A percentile compares a stretch with the other conserved stretches of the same genome.
phyloP scores from a whole-genome alignment of 2,113 vertebrate genomes.

The Odocoileus virginianus region DNA sequence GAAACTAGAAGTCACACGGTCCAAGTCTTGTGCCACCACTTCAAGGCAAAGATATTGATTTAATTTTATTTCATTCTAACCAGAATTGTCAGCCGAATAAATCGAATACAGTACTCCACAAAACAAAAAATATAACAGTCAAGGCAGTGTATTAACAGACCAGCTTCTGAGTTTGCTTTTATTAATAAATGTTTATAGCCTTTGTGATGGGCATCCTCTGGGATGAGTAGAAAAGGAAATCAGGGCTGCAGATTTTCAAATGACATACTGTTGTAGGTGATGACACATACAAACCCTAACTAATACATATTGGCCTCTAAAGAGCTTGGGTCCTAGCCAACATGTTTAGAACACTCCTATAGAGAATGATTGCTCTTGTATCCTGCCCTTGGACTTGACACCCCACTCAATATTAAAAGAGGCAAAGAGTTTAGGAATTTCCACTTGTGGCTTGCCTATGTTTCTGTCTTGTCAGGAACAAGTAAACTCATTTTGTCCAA shows the following conservation, averaged over 20 bases:
- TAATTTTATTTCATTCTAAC: constrained; percentile 65
- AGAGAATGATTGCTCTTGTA: not conserved
- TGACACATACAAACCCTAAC: not conserved
- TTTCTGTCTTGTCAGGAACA: not conserved
- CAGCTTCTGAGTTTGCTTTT: constrained; percentile 43
- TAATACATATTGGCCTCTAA: constrained; percentile 57
- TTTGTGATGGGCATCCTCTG: constrained; percentile 42
- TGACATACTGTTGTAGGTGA: constrained; percentile 56
- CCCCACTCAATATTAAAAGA: not conserved
- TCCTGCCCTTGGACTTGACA: not conserved
- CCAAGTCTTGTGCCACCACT: constrained; percentile 44
- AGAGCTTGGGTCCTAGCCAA: constrained; percentile 32
- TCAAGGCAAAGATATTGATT: constrained; percentile 56
- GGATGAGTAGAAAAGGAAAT: constrained; percentile 68
- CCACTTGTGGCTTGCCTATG: not conserved
- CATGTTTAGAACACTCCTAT: constrained; percentile 1
- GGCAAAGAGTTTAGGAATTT: not conserved
- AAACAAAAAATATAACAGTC: constrained; percentile 62
- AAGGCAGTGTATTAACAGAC: constrained; percentile 44
- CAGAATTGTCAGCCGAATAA: constrained; percentile 62
- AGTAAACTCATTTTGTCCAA: not conserved
- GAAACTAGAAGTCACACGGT: not conserved
- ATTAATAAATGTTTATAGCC: constrained; percentile 67
- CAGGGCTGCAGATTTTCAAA: not conserved
- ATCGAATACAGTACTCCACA: constrained; percentile 35